Conservation (phyloP, 2,797 vertebrate genomes). For the Oophaga sylvatica region DNA sequence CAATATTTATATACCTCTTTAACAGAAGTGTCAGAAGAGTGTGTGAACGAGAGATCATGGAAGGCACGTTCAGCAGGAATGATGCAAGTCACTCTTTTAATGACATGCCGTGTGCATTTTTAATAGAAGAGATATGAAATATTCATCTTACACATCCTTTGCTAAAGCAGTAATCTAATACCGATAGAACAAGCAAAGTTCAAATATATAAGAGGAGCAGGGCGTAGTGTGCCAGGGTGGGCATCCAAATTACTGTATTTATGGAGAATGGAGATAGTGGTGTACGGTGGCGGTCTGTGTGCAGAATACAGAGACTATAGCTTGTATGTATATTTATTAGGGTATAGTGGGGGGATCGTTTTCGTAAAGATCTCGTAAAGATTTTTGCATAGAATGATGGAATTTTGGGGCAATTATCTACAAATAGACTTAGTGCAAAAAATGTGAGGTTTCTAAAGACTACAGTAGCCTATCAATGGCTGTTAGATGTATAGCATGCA, state of each 20-base stretch:
- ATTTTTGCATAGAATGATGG: not conserved
- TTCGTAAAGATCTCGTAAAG: not conserved
- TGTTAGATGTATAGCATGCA: not conserved
- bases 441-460: not conserved
- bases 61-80: constrained; percentile 13
- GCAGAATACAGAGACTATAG: not conserved
- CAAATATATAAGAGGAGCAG: not conserved
- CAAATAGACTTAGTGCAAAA: not conserved
- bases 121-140: constrained; percentile 48
- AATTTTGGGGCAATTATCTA: not conserved
- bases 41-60: not conserved
- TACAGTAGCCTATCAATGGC: not conserved
- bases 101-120: constrained; percentile 37
- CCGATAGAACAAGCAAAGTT: not conserved
- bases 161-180: constrained; percentile 35
- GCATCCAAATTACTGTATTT: not conserved
- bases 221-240: not conserved
- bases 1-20: constrained; percentile 42
- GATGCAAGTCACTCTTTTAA: constrained; percentile 22
- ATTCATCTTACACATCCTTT: constrained; percentile 33
- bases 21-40: constrained; percentile 20
- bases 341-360: too few relatives aligned
- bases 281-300: not conserved
- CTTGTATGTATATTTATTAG: not conserved
- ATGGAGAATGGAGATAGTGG: not conserved